Percentiles rank a stretch among this genome's conserved stretches.
These are phyloP conservation scores for Pardosa pseudoannulata DNA, from an alignment of 2,888 invertebrate species.

Conservation along the genomic window DNA sequence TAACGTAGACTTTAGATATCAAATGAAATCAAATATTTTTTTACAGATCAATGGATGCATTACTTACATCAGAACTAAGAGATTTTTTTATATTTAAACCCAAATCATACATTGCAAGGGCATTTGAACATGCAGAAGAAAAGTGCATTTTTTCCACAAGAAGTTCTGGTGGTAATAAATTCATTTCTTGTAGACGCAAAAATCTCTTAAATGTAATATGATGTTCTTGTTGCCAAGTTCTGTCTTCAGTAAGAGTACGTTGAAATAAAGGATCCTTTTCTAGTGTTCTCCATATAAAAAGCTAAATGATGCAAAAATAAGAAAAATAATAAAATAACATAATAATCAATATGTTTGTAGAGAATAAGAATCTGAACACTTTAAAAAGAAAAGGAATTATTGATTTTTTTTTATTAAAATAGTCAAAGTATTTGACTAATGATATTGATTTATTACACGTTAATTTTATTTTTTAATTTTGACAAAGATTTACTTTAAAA, in stretches of 20 bases:
- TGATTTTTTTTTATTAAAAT: no score
- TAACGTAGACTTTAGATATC: neutral
- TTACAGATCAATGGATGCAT: neutral
- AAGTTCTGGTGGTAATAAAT: constrained; percentile 80
- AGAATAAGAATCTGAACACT: no score
- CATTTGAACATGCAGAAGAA: constrained; percentile 50
- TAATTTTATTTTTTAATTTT: no score
- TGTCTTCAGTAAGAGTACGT: constrained; percentile 81
- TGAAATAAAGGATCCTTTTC: constrained; percentile 87
- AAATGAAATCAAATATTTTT: neutral
- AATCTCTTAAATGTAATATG: constrained; percentile 74
- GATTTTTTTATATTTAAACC: constrained; percentile 76
- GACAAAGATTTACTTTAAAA: no score
- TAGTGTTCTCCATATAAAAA: constrained; percentile 86
- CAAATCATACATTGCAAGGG: constrained; percentile 72
- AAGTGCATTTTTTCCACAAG: constrained; percentile 74
- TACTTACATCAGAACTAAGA: constrained; percentile 75
- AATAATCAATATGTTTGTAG: no score
- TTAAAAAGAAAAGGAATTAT: no score
- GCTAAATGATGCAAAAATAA: constrained; percentile 80
- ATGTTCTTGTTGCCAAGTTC: constrained; percentile 83
- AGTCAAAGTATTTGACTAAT: no score
- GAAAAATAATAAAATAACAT: no score
- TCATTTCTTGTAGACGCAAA: constrained; percentile 83
- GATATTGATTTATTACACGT: no score